phyloP scores from a whole-genome alignment of 2,797 vertebrate species.

The Knipowitschia caucasica region DNA sequence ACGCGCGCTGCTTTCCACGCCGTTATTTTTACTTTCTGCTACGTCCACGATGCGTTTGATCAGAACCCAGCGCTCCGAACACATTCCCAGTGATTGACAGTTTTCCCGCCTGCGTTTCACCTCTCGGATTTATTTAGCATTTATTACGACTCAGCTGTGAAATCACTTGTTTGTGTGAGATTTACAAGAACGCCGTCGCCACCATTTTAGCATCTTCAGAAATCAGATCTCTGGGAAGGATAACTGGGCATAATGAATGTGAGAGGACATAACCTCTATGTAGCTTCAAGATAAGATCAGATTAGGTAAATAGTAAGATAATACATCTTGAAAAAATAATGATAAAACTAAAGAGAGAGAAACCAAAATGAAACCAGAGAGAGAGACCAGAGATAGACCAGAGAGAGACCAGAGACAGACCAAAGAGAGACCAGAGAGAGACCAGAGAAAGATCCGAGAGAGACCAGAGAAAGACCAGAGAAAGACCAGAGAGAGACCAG shows the following conservation, averaged over 20 bases:
- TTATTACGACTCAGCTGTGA: conserved; percentile 1
- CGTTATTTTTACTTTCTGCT: not conserved
- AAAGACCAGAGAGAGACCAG: too few relatives aligned
- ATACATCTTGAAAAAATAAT: too few relatives aligned
- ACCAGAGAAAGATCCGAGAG: too few relatives aligned
- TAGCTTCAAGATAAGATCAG: too few relatives aligned
- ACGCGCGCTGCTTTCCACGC: not conserved
- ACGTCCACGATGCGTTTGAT: not conserved
- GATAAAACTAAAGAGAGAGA: too few relatives aligned
- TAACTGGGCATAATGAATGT: not conserved
- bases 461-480: too few relatives aligned
- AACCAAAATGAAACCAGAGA: too few relatives aligned
- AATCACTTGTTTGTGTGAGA: not conserved
- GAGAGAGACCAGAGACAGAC: too few relatives aligned
- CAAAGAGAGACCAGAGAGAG: too few relatives aligned
- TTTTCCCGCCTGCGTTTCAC: not conserved
- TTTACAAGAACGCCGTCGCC: not conserved
- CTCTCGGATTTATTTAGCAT: not conserved
- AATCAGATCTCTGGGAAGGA: not conserved
- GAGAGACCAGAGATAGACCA: too few relatives aligned
- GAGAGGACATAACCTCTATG: too few relatives aligned
- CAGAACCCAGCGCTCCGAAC: not conserved
- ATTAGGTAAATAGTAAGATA: too few relatives aligned
- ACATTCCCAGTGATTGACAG: not conserved
- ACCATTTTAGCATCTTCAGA: not conserved